Percentiles rank a stretch among this genome's conserved stretches.
These are phyloP conservation scores for Hyaena hyaena DNA, from an alignment of 2,113 vertebrate species.

Conservation along the genomic window DNA sequence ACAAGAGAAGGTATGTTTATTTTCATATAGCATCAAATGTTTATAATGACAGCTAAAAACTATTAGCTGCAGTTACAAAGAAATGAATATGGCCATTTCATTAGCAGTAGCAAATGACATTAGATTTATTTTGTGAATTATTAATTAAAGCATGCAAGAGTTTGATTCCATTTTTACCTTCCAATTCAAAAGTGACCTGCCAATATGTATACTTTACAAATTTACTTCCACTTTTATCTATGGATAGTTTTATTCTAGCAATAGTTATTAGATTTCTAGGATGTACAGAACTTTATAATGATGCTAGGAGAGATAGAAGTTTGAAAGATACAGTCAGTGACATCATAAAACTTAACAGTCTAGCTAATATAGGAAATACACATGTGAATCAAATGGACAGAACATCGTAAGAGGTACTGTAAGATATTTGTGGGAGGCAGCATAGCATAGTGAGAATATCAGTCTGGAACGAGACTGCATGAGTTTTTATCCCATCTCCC, in stretches of 20 bases:
- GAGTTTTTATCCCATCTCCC: neutral
- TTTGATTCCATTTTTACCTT: slow-evolving; percentile 14
- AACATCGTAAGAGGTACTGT: accelerated
- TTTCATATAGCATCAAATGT: slow-evolving; percentile 39
- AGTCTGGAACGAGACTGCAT: neutral
- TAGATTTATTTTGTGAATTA: slow-evolving; percentile 25
- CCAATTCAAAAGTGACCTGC: neutral
- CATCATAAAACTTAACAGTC: neutral
- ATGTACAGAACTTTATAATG: neutral
- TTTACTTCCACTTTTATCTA: slow-evolving; percentile 42
- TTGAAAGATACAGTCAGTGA: neutral
- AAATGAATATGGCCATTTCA: neutral
- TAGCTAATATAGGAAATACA: neutral
- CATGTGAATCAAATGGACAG: neutral
- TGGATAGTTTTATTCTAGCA: slow-evolving; percentile 29
- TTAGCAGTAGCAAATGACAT: neutral
- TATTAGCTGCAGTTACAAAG: slow-evolving; percentile 24
- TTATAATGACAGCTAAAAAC: slow-evolving; percentile 61
- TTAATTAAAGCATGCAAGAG: neutral
- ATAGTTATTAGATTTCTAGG: slow-evolving; percentile 1
- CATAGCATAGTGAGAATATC: accelerated
- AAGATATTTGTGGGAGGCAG: neutral
- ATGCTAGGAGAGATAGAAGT: neutral
- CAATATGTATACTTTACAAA: slow-evolving; percentile 37
- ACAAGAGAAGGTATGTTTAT: slow-evolving; percentile 35